A percentile compares a stretch with the other conserved stretches of the same genome.
Conservation (phyloP, 2,113 vertebrate species). For the Serilophus lunatus region DNA sequence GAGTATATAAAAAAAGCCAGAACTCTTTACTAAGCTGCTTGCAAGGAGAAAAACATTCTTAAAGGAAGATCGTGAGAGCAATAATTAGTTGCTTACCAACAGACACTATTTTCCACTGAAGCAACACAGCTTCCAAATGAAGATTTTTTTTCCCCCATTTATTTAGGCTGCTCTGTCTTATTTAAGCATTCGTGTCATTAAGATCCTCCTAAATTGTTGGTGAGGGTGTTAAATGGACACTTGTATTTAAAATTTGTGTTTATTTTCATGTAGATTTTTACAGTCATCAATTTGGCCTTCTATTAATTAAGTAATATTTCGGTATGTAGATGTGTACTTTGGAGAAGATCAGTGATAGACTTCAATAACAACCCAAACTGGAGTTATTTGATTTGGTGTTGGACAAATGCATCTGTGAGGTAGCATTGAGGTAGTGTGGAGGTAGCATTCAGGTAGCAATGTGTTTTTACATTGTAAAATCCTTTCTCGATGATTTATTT, state of each 20-base stretch:
- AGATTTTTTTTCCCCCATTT: background rate
- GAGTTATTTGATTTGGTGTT: background rate
- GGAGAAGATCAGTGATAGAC: background rate
- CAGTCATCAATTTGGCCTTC: background rate
- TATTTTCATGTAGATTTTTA: background rate
- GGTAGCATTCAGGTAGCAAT: too few relatives aligned
- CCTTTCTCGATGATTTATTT: background rate
- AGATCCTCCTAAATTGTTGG: background rate
- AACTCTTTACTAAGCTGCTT: background rate
- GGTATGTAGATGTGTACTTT: background rate
- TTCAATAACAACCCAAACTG: background rate
- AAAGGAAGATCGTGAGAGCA: background rate
- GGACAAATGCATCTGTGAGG: background rate
- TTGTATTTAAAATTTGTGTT: background rate
- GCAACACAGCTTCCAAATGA: background rate
- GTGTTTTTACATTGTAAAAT: background rate
- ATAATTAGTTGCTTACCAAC: background rate
- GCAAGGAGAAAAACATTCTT: background rate
- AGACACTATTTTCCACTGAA: background rate
- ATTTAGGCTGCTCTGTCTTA: background rate
- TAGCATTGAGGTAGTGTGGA: too few relatives aligned
- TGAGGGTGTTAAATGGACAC: background rate
- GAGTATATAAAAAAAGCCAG: background rate
- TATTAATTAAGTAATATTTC: background rate
- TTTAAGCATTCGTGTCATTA: background rate